phyloP scores from a whole-genome alignment of 2,888 invertebrate species.

The Brachypalpus laphriformis region DNA sequence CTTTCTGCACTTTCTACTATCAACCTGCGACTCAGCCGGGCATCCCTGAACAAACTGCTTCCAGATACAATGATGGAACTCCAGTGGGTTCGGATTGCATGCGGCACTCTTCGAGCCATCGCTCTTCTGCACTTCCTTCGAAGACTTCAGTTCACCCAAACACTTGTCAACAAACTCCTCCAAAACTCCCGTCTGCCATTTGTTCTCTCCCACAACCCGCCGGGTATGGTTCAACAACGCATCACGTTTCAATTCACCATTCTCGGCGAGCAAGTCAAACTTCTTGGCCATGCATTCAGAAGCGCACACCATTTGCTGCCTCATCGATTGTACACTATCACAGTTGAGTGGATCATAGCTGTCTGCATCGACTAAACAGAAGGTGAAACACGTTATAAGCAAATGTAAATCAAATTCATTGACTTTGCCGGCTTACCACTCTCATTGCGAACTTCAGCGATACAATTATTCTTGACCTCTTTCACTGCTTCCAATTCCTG shows the following conservation, averaged over 20 bases:
- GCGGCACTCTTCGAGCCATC: background rate
- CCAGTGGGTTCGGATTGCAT: constrained; percentile 74
- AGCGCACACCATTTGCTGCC: constrained; percentile 75
- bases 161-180: constrained; percentile 75
- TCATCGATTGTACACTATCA: constrained; percentile 73
- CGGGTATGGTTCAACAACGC: constrained; percentile 68
- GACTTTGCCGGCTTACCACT: constrained; percentile 59
- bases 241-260: constrained; percentile 75
- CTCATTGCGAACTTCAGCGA: constrained; percentile 68
- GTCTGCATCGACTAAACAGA: constrained; percentile 61
- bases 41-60: constrained; percentile 75
- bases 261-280: constrained; percentile 71
- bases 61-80: constrained; percentile 76
- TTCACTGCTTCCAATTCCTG: constrained; percentile 58
- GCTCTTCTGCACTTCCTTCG: background rate
- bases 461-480: constrained; percentile 72
- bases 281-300: constrained; percentile 76
- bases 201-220: constrained; percentile 52
- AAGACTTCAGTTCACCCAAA: constrained; percentile 48
- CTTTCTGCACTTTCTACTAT: constrained; percentile 74
- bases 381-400: background rate
- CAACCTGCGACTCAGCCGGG: constrained; percentile 75
- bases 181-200: constrained; percentile 69
- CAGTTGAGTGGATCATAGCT: constrained; percentile 76
- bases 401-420: background rate